Evolutionary conservation across 2,113 vertebrate genomes (phyloP), one percentile per base, ranked within the genome.

Genomic region (Menura novaehollandiae): DNA sequence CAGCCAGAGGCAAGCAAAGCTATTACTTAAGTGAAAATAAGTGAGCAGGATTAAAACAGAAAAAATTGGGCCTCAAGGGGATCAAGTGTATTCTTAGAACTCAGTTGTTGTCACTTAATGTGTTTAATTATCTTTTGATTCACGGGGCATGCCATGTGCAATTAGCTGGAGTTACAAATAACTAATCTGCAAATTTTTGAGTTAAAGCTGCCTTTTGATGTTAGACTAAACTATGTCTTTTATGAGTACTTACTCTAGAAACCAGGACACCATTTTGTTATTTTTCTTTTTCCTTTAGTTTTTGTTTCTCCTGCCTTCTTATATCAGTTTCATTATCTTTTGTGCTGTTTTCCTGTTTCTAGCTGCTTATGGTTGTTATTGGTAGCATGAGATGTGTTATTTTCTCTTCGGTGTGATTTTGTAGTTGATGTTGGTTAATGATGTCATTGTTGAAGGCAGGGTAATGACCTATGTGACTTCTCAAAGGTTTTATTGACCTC

Each of bases 1-100:
- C 55, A 93, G 91, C 75, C 24, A 76, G 73, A 89, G 59, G 64
- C 82, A 86, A 94, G 52, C 60, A 39, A 90, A 73, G 91, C 88
- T 88, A 58, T 85, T 93, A 91, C 89, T 93, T 94, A 86, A 91
- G 56, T 86, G 52, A 59, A 94, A 92, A 79, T 94, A 96, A 85
- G 43, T 78, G 55, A 79, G 33, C 30, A 55, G 74, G 68, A 86
- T 81, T 88, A 69, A 93, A 95, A 85, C 32, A 87, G 35, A 88
- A 80, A 97, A 96, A 81, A 62, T 6, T 46, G 5, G 47, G 37
- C 75, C 77, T 91, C 59, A 60, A 59, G 82, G 51, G 83, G 14
- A 39, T 91, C 13, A 53, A 59, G 55, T 72, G 33, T 97, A 64
- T 76, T 92, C 41, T 69, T 89, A 63, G 82, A 81, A 73, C 89